Evolutionary conservation across 2,888 invertebrate species (phyloP), one percentile per base, ranked within the genome.

Genomic region (Polyommatus iphigenia): DNA sequence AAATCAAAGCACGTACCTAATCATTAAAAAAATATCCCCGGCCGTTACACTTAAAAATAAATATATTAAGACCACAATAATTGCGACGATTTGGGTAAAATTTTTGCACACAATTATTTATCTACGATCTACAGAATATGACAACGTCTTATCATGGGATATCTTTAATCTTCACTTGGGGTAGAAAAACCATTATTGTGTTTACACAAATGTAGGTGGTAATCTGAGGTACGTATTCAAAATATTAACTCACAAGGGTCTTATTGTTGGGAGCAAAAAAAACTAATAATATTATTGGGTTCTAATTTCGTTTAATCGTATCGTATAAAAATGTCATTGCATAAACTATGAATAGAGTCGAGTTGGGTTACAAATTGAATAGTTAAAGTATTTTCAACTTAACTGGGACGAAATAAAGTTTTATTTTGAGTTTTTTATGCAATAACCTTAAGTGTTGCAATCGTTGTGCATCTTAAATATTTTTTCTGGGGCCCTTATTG

Each of bases 231-330:
- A 85, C 82, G 84, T 87, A 87, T 87, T 88, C 87, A 89, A 85
- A 88, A 89, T 85, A 87, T 85, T 84, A 87, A 54, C 54, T 18
- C 54, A 18, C 54, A 54, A 87, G 88, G 88, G 86, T 85, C 79
- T 83, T 86, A 89, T 88, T 88, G 82, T 84, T 82, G 80, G 81
- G 80, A 32, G 71, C 81, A 84, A 87, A 89, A 89, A 84, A 82
- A 24, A 85, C 85, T 90, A 87, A 93, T 93, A 93, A 92, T 92
- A 92, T 94, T 92, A 94, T 94, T 94, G 93, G 94, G 91, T 82
- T 94, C 94, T 94, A 94, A 94, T 94, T 94, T 94, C 94, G 88
- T 93, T 93, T 93, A 94, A 92, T 92, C 93, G 86, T 85, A 85
- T 87, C 86, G 85, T 90, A 91, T 94, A 92, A 93, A 94, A 91